Evolutionary conservation across 2,888 invertebrate species (phyloP).

Genomic region (Himalopsyche japonica): DNA sequence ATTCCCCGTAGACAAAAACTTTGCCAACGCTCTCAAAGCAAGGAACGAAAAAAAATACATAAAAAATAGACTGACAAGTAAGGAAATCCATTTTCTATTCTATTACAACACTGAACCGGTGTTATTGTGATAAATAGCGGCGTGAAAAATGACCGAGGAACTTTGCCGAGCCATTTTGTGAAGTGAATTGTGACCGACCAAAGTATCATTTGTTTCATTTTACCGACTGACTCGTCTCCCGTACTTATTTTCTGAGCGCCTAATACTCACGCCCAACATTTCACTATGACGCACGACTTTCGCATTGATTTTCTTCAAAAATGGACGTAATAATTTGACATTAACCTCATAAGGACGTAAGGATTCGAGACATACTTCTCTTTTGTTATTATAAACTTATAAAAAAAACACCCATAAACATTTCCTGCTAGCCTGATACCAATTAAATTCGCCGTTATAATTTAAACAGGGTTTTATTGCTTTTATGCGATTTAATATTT

Average conservation of each 20-base stretch:
- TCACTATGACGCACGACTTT: constrained; percentile 12
- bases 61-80: not conserved
- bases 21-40: not conserved
- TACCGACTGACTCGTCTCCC: not conserved
- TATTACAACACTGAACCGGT: constrained; percentile 12
- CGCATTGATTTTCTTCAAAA: constrained; percentile 11
- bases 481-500: too few species aligned
- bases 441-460: too few species aligned
- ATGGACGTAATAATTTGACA: not conserved
- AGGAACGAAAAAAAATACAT: not conserved
- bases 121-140: constrained; percentile 30
- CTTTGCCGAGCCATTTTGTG: not conserved
- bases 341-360: too few species aligned
- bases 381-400: too few species aligned
- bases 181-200: constrained; percentile 5
- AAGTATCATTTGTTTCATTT: constrained; percentile 21
- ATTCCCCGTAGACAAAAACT: not conserved
- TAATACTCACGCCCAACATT: not conserved
- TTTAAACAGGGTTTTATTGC: too few species aligned
- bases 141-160: constrained; percentile 20
- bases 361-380: too few species aligned
- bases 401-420: too few species aligned
- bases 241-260: not conserved
- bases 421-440: too few species aligned
- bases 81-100: constrained; percentile 18